Conservation (phyloP, 2,888 invertebrate species). For the Apodemia zela region DNA sequence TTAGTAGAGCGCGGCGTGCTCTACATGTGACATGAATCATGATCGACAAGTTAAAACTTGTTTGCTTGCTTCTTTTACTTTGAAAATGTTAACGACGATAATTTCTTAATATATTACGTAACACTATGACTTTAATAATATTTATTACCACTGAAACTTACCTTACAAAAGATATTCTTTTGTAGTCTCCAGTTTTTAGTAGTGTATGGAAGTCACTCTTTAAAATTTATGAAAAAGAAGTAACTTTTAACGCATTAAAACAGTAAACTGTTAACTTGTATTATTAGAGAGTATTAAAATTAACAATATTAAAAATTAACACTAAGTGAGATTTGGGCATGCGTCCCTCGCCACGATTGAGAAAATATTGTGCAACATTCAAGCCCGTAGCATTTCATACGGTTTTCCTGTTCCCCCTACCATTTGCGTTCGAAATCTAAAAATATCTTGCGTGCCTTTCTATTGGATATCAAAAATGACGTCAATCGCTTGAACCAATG, state of each 20-base stretch:
- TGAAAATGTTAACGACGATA: neutral
- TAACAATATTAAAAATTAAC: slow-evolving; percentile 38
- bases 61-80: slow-evolving; percentile 19
- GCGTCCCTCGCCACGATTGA: slow-evolving; percentile 49
- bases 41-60: slow-evolving; percentile 30
- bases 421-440: slow-evolving; percentile 58
- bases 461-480: slow-evolving; percentile 62
- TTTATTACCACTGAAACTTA: slow-evolving; percentile 28
- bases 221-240: slow-evolving; percentile 38
- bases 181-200: slow-evolving; percentile 29
- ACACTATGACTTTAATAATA: neutral
- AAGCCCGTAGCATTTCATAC: slow-evolving; percentile 38
- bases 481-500: slow-evolving; percentile 60
- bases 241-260: slow-evolving; percentile 29
- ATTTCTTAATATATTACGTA: too few species aligned
- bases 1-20: neutral
- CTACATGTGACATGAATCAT: slow-evolving; percentile 1
- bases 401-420: slow-evolving; percentile 71
- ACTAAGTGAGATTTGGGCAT: slow-evolving; percentile 21
- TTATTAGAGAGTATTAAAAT: slow-evolving; percentile 40
- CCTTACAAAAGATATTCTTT: slow-evolving; percentile 35
- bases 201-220: slow-evolving; percentile 34
- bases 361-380: slow-evolving; percentile 72
- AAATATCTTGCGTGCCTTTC: slow-evolving; percentile 52
- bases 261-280: slow-evolving; percentile 3